phyloP scores from a whole-genome alignment of 2,888 invertebrate genomes.

The Drosophila robusta region DNA sequence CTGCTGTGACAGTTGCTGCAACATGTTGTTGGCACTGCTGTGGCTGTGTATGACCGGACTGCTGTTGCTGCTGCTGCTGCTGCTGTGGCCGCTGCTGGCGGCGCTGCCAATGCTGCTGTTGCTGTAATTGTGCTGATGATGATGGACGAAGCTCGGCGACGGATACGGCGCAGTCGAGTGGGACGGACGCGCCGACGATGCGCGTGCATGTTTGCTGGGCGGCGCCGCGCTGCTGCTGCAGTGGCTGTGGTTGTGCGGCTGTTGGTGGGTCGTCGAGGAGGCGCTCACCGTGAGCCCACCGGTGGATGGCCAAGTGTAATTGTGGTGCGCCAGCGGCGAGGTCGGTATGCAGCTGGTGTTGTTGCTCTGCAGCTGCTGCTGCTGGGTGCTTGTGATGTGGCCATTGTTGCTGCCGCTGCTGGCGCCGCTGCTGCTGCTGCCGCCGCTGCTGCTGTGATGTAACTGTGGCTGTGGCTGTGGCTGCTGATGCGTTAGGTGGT shows the following conservation, averaged over 20 bases:
- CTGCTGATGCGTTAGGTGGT: slow-evolving; percentile 71
- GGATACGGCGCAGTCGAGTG: slow-evolving; percentile 85
- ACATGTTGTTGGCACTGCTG: slow-evolving; percentile 82
- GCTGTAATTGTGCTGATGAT: slow-evolving; percentile 76
- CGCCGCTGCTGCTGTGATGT: slow-evolving; percentile 67
- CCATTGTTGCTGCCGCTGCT: slow-evolving; percentile 60
- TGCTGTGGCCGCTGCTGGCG: slow-evolving; percentile 55
- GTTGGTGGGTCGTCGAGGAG: slow-evolving; percentile 56
- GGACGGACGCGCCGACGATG: slow-evolving; percentile 89
- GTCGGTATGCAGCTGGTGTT: slow-evolving; percentile 83
- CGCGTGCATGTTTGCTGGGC: slow-evolving; percentile 90
- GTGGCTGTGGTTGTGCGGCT: slow-evolving; percentile 10
- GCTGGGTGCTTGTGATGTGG: slow-evolving; percentile 75
- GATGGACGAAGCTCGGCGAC: slow-evolving; percentile 84
- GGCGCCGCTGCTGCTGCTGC: slow-evolving; percentile 73
- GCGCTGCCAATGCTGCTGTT: slow-evolving; percentile 59
- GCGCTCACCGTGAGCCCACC: slow-evolving; percentile 62
- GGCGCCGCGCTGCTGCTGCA: slow-evolving; percentile 74
- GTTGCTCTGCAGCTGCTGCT: slow-evolving; percentile 77
- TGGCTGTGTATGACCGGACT: slow-evolving; percentile 76
- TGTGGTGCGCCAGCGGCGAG: slow-evolving; percentile 84
- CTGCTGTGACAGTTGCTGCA: slow-evolving; percentile 83
- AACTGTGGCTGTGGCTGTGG: slow-evolving; percentile 53
- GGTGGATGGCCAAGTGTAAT: slow-evolving; percentile 83
- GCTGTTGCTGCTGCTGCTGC: slow-evolving; percentile 81